phyloP scores from a whole-genome alignment of 2,797 vertebrate species.

The Microctenopoma steveboyesi region DNA sequence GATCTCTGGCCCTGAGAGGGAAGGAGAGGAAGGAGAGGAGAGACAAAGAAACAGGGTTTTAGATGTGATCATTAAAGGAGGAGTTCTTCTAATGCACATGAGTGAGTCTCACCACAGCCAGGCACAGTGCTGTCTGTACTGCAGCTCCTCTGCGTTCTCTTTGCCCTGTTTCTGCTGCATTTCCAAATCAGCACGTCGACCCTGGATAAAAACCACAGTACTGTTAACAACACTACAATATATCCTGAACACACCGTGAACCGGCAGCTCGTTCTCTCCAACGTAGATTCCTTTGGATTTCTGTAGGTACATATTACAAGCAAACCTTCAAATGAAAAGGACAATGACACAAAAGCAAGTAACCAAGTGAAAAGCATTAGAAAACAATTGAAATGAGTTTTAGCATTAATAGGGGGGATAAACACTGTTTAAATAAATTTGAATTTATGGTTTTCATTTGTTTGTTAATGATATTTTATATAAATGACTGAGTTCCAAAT shows the following conservation, averaged over 20 bases:
- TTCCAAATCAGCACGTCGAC: conserved; percentile 91
- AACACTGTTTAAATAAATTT: not conserved
- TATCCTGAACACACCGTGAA: not conserved
- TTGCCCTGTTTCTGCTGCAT: conserved; percentile 91
- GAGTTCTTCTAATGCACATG: conserved; percentile 13
- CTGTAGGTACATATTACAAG: not conserved
- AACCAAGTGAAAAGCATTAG: no score
- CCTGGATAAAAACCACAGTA: conserved; percentile 73
- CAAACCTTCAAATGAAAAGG: not conserved
- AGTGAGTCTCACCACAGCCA: conserved; percentile 92
- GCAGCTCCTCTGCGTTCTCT: conserved; percentile 87
- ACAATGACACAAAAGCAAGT: no score
- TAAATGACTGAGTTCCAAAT: no score
- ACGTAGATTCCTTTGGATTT: not conserved
- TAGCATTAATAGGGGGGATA: not conserved
- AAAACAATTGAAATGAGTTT: not conserved
- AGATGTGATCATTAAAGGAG: not conserved
- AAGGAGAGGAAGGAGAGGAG: not conserved
- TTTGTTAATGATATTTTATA: no score
- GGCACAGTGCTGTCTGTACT: conserved; percentile 89
- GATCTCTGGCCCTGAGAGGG: conserved; percentile 90
- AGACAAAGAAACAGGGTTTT: not conserved
- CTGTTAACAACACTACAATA: not conserved
- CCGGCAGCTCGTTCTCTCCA: not conserved
- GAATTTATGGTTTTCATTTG: no score